phyloP scores from a whole-genome alignment of 2,113 vertebrate genomes.

The Anhinga rufa region DNA sequence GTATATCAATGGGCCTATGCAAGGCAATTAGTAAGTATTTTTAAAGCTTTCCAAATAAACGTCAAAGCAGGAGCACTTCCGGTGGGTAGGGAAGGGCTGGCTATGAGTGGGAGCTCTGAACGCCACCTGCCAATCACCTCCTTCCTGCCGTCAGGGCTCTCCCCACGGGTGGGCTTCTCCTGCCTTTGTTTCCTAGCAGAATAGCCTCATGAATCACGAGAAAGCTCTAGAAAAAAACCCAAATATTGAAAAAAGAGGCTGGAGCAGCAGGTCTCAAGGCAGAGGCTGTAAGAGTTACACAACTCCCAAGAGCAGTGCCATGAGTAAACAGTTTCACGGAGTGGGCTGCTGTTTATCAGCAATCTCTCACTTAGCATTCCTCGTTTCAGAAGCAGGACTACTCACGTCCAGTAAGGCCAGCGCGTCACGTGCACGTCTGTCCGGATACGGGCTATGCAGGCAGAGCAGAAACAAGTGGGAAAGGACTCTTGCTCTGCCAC shows the following conservation, averaged over 20 bases:
- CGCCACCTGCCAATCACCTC: not conserved
- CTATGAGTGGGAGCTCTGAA: not conserved
- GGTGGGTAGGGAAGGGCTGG: not conserved
- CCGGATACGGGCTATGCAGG: rapidly evolving
- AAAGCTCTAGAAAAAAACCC: not conserved
- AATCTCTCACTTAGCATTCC: not conserved
- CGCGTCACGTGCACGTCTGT: rapidly evolving
- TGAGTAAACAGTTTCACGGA: not conserved
- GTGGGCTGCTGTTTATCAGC: not conserved
- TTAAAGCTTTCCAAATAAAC: conserved; percentile 23
- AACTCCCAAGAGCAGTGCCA: not conserved
- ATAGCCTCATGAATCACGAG: not conserved
- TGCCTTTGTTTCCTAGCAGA: not conserved
- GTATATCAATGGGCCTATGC: not conserved
- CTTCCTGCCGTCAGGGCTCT: not conserved
- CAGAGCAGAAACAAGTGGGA: not conserved
- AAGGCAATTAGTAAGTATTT: not conserved
- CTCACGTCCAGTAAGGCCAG: not conserved
- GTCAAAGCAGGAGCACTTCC: not conserved
- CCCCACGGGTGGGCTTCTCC: not conserved
- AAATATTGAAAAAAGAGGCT: not conserved
- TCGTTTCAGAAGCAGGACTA: not conserved
- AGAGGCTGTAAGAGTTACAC: not conserved
- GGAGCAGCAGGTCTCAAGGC: not conserved
- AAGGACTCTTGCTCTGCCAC: not conserved